Evolutionary conservation across 2,888 invertebrate species (phyloP), one percentile per base, ranked within the genome.

Genomic region (Spodoptera littoralis): DNA sequence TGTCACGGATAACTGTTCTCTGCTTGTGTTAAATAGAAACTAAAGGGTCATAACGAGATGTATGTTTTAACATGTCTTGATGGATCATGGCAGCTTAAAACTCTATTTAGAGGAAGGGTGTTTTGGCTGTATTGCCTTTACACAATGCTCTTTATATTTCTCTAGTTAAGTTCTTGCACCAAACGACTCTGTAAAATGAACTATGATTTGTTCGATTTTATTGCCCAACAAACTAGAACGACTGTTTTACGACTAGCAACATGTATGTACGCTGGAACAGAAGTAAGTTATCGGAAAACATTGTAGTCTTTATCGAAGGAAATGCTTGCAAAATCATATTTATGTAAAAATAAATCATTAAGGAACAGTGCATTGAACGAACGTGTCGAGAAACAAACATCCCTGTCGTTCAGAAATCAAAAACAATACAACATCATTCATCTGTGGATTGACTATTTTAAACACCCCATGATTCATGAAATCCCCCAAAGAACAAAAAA

Each of bases 331-430:
- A 60, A 81, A 56, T 62, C 51, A 57, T 68, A 60, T 54, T 66
- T 60, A 59, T 74, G 8, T 30, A 12, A 1, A 47, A 73, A 75
- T 61, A 67, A 79, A 72, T 61, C 60, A 63, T 77, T 70, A 76
- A 68, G 71, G 64, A 68, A 76, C 68, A 47, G 44, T 52, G 22
- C 54, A 60, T 58, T 66, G 64, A 54, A 44, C 51, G 55, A 43
- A 65, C 24, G 36, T 4, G 9, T 36, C 8, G 3, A 6, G 36
- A 36, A 4, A 27, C 27, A 27, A 3, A 3, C 27, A 27, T 27
- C 3, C 27, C 27, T 4, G 36, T 8, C 36, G 36, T 36, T 1
- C 36, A 36, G 36, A 36, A 36, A 36, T 36, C 9, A 36, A 36
- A 36, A 4, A 27, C 27, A 4, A 27, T 18, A 18, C 18, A 18